Evolutionary conservation across 2,797 vertebrate genomes (phyloP), one percentile per base, ranked within the genome.

Genomic region (Salarias fasciatus): DNA sequence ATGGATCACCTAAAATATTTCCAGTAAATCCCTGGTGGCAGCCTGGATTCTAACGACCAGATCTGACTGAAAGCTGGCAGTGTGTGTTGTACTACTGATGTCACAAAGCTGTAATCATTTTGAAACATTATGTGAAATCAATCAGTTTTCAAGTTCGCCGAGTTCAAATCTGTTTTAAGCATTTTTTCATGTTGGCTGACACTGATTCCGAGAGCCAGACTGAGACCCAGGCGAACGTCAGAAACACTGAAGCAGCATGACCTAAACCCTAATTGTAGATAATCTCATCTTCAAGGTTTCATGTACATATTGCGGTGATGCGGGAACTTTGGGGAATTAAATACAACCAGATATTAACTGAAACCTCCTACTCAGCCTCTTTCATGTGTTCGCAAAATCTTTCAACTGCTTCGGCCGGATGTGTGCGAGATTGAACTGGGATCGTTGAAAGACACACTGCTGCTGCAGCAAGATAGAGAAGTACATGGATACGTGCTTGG

Each of bases 291-390:
- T 54, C 18, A 63, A 48, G 62, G 57, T 55, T 60, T 64, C 5
- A 3, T 63, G 45, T 52, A 40, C 56, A 57, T 50, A 54, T 61
- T 61, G 46, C 49, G 48, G 37, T n/a, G n/a, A n/a, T n/a, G n/a
- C n/a, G n/a, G n/a, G n/a, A n/a, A n/a, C 79, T 70, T 43, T 80
- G 35, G 48, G 46, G 18, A 66, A 72, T 75, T 46, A 63, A 81
- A 70, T 6, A 48, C 54, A 41, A 75, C 59, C 38, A 60, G 48
- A 71, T 62, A 61, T 53, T 73, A 58, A 64, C 45, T 56, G 43
- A 69, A 80, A 60, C 67, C 65, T 52, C 56, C 65, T 65, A 55
- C 52, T 78, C 48, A 57, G 40, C 59, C 18, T 47, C 46, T 58
- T 63, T 68, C 45, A 44, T 63, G 40, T 57, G 7, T 54, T 69